Evolutionary conservation across 2,888 invertebrate genomes (phyloP).

Genomic region (Tipula unca): DNA sequence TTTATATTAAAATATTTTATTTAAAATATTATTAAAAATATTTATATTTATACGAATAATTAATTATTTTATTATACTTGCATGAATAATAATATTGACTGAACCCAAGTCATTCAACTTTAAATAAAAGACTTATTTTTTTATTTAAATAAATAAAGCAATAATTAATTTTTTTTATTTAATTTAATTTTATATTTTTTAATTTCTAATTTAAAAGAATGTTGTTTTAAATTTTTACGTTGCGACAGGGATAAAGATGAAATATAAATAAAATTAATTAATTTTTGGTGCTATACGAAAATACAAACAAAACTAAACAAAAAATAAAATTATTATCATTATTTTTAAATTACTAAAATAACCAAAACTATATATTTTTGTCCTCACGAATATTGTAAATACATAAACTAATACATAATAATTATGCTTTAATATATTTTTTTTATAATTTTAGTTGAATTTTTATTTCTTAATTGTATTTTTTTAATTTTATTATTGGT

Average conservation of each 20-base stretch:
- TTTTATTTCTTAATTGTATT: background rate
- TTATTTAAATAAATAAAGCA: background rate
- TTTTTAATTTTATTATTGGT: background rate
- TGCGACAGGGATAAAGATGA: background rate
- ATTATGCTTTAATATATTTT: background rate
- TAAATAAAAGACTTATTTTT: slow-evolving; percentile 2
- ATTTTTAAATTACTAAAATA: background rate
- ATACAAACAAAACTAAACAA: background rate
- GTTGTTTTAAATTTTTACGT: background rate
- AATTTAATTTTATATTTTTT: too few species aligned
- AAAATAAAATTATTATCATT: background rate
- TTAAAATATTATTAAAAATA: background rate
- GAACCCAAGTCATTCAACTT: background rate
- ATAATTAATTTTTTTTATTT: background rate
- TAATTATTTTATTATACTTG: background rate
- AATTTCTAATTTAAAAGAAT: background rate
- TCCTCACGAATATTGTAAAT: background rate
- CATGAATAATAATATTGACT: background rate
- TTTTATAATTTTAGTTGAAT: background rate
- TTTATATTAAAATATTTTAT: background rate
- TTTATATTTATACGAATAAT: background rate
- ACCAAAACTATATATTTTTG: background rate
- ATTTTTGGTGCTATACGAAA: slow-evolving; percentile 1
- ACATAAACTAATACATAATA: background rate
- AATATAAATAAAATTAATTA: background rate